phyloP scores from a whole-genome alignment of 2,797 vertebrate genomes.

The Trematomus bernacchii region DNA sequence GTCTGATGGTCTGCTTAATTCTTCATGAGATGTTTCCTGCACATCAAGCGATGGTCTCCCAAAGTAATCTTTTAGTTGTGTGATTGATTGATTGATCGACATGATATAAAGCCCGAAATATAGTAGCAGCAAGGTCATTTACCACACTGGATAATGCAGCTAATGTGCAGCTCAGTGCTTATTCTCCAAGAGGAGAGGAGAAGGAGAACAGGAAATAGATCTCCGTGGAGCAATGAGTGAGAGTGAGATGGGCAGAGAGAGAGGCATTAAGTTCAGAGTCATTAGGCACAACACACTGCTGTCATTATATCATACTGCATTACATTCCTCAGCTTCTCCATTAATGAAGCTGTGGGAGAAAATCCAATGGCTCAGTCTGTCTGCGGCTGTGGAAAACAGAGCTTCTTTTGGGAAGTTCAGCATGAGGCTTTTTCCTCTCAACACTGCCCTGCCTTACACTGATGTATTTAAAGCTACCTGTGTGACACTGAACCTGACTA shows the following conservation, averaged over 20 bases:
- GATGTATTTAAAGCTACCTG: slow-evolving; percentile 70
- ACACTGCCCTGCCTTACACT: slow-evolving; percentile 28
- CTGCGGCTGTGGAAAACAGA: slow-evolving; percentile 48
- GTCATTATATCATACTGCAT: slow-evolving; percentile 63
- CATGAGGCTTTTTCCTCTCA: slow-evolving; percentile 31
- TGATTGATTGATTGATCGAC: slow-evolving; percentile 22
- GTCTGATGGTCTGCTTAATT: slow-evolving; percentile 24
- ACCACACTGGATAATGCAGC: slow-evolving; percentile 54
- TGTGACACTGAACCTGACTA: slow-evolving; percentile 72
- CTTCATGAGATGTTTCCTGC: slow-evolving; percentile 10
- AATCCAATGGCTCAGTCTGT: slow-evolving; percentile 35
- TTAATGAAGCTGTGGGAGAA: slow-evolving; percentile 59
- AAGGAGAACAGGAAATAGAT: slow-evolving; percentile 49
- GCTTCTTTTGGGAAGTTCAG: slow-evolving; percentile 46
- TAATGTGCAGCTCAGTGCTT: slow-evolving; percentile 61
- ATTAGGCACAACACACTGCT: slow-evolving; percentile 66
- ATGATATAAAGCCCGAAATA: slow-evolving; percentile 44
- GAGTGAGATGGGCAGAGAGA: slow-evolving; percentile 38
- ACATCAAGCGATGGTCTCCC: slow-evolving; percentile 17
- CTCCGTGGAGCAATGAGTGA: slow-evolving; percentile 29
- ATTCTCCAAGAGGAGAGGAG: slow-evolving; percentile 31
- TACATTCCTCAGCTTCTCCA: slow-evolving; percentile 64
- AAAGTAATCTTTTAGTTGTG: slow-evolving; percentile 3
- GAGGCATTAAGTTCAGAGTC: slow-evolving; percentile 64
- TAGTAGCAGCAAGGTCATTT: slow-evolving; percentile 71